Conservation (phyloP, 2,888 invertebrate genomes). For the Trichogramma evanescens region DNA sequence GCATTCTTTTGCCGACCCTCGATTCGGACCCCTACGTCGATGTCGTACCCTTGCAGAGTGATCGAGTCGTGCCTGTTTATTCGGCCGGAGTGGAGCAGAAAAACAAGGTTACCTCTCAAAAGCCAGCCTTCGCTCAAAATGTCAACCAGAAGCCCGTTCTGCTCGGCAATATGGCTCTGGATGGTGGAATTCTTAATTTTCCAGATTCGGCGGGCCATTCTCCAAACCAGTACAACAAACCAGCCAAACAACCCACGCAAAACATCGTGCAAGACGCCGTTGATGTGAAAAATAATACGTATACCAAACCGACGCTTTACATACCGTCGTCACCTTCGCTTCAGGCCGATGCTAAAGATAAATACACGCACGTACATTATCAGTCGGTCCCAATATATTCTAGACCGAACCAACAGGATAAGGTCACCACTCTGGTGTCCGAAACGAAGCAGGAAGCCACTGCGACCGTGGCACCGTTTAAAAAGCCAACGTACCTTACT, state of each 20-base stretch:
- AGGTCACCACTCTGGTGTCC: neutral
- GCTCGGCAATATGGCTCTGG: constrained; percentile 19
- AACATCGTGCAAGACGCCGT: neutral
- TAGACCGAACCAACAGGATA: neutral
- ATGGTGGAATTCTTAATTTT: constrained; percentile 12
- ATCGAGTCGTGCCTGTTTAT: neutral
- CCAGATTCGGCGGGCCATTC: neutral
- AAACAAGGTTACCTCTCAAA: neutral
- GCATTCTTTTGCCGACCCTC: constrained; percentile 7
- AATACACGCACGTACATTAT: neutral
- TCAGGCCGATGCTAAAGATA: neutral
- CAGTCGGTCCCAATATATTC: neutral
- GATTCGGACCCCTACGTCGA: constrained; percentile 13
- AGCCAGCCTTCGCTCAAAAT: neutral
- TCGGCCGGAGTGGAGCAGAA: neutral
- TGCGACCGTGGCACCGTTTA: too few relatives aligned
- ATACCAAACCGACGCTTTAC: constrained; percentile 17
- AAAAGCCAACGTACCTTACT: too few relatives aligned
- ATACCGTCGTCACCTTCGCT: constrained; percentile 14
- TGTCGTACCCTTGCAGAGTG: constrained; percentile 7
- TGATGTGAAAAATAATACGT: constrained; percentile 5
- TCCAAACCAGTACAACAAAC: too few relatives aligned
- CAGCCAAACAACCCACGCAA: neutral
- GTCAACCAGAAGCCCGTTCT: constrained; percentile 16
- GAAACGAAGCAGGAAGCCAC: neutral